phyloP scores from a whole-genome alignment of 2,888 invertebrate species.

The Pemphredon lugubris region DNA sequence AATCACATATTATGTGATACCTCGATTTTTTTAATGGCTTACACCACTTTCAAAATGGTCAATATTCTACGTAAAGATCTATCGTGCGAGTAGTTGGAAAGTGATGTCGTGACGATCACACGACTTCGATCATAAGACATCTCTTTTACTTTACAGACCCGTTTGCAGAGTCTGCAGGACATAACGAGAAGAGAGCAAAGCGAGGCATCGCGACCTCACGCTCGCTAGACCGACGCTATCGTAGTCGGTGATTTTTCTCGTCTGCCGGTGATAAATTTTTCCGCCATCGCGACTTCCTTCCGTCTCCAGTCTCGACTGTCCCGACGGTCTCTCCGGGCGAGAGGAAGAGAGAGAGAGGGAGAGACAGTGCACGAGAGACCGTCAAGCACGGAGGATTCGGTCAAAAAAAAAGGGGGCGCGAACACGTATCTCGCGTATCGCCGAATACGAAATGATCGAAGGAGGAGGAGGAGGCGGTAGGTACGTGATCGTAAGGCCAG shows the following conservation, averaged over 20 bases:
- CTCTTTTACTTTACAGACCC: too few species aligned
- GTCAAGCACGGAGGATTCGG: too few species aligned
- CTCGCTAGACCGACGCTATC: conserved; percentile 27
- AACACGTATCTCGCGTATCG: background rate
- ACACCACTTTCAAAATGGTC: too few species aligned
- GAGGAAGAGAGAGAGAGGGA: background rate
- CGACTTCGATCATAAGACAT: too few species aligned
- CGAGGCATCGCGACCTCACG: background rate
- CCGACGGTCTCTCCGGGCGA: too few species aligned
- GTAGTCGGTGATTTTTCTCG: conserved; percentile 49
- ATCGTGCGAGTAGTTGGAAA: too few species aligned
- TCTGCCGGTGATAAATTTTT: conserved; percentile 55
- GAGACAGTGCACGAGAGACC: too few species aligned
- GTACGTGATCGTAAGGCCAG: too few species aligned
- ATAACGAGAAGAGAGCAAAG: background rate
- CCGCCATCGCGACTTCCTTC: background rate
- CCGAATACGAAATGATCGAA: background rate
- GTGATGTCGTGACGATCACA: too few species aligned
- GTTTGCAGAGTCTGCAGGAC: too few species aligned
- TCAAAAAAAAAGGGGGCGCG: background rate
- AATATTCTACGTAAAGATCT: background rate
- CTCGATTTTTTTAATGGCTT: too few species aligned
- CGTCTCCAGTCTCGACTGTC: background rate
- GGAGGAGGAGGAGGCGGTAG: background rate
- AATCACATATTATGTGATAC: too few species aligned